Percentiles rank a stretch among this genome's conserved stretches.
phyloP scores from a whole-genome alignment of 2,888 invertebrate species.

The Philereme transversata region DNA sequence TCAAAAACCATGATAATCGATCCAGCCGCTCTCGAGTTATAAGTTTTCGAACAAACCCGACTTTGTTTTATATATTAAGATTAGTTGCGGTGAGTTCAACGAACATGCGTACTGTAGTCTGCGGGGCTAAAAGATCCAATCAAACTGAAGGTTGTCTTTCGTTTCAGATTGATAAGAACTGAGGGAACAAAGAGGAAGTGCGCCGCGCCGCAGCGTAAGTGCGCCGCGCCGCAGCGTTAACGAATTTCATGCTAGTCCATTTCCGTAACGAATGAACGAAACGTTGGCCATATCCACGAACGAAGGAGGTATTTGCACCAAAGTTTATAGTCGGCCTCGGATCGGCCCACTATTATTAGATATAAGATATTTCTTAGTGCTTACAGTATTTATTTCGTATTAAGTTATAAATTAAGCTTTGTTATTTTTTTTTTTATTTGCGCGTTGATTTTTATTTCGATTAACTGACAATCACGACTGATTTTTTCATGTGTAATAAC shows the following conservation, averaged over 20 bases:
- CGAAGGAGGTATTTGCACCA: conserved; percentile 68
- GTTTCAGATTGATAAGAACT: conserved; percentile 45
- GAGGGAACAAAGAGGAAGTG: conserved; percentile 44
- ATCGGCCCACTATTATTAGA: conserved; percentile 50
- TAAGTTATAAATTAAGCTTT: conserved; percentile 61
- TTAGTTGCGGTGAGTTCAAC: no score
- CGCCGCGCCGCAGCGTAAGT: conserved; percentile 54
- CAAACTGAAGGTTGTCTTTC: not conserved
- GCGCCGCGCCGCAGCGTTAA: conserved; percentile 54
- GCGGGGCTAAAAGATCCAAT: no score
- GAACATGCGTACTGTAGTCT: no score
- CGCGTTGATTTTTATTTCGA: conserved; percentile 52
- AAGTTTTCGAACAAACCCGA: no score
- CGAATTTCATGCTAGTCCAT: conserved; percentile 83
- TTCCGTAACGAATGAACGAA: conserved; percentile 77
- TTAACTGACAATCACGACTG: conserved; percentile 61
- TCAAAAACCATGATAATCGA: no score
- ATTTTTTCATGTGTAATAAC: conserved; percentile 49
- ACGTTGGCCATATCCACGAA: conserved; percentile 73
- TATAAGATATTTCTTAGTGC: conserved; percentile 65
- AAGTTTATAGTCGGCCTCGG: conserved; percentile 65
- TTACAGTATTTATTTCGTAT: conserved; percentile 83
- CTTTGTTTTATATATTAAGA: no score
- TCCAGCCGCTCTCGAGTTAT: no score
- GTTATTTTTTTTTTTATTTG: conserved; percentile 53